These are phyloP conservation scores for Mesodorylaimus sp. DNA, from an alignment of 2,888 invertebrate species.

Conservation along the genomic window DNA sequence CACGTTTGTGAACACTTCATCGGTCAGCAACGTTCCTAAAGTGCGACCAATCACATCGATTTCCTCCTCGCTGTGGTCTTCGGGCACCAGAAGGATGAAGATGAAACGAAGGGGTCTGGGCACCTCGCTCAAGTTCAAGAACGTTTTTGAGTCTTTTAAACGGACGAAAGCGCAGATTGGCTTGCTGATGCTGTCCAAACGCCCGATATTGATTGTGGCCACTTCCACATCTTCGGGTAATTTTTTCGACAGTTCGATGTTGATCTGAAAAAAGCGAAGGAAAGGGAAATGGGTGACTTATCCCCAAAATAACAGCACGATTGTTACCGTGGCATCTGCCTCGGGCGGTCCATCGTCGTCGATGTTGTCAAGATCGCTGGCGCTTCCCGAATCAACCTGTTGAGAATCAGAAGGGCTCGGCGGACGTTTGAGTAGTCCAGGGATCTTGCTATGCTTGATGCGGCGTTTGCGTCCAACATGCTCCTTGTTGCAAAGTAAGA, in stretches of 20 bases:
- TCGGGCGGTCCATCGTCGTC: too few relatives aligned
- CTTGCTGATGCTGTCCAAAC: constrained; percentile 76
- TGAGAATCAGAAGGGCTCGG: too few relatives aligned
- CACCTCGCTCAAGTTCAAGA: constrained; percentile 85
- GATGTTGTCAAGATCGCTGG: background rate
- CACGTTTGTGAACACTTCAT: constrained; percentile 80
- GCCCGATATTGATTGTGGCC: constrained; percentile 82
- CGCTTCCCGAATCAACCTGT: too few relatives aligned
- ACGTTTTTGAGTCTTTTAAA: constrained; percentile 58
- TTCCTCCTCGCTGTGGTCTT: constrained; percentile 17
- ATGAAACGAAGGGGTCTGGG: constrained; percentile 32
- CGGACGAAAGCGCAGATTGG: constrained; percentile 75
- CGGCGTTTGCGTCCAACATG: background rate
- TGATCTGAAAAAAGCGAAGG: too few relatives aligned
- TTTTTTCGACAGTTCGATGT: constrained; percentile 76
- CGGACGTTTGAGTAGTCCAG: background rate
- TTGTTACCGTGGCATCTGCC: too few relatives aligned
- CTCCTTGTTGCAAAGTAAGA: background rate
- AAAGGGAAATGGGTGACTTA: too few relatives aligned
- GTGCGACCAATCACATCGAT: constrained; percentile 30
- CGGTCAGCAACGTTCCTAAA: constrained; percentile 52
- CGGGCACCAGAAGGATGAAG: constrained; percentile 30
- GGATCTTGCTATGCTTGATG: too few relatives aligned
- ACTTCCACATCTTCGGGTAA: constrained; percentile 86
- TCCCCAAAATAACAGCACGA: too few relatives aligned